Conservation (phyloP, 2,113 vertebrate species). For the Taxidea taxus region DNA sequence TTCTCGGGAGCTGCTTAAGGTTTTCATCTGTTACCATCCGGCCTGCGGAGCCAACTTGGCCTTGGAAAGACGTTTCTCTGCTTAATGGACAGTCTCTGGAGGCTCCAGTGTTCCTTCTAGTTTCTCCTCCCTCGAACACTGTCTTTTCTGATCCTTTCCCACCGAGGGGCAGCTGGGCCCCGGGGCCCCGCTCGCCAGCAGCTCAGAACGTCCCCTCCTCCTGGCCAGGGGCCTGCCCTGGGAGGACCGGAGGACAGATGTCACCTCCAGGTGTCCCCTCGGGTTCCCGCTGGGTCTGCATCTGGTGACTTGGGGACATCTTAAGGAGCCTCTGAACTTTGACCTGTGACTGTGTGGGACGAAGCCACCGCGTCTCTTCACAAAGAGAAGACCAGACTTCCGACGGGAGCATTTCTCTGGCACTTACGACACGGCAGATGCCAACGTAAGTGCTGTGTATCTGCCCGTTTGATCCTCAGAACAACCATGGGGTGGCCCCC, state of each 20-base stretch:
- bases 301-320: background rate
- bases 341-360: background rate
- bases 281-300: background rate
- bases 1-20: accelerated
- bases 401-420: too few species aligned
- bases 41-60: background rate
- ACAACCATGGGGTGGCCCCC: background rate
- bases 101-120: background rate
- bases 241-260: too few species aligned
- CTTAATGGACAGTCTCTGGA: background rate
- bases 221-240: accelerated
- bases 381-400: too few species aligned
- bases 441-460: accelerated
- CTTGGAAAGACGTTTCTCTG: background rate
- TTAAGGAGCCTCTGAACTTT: background rate
- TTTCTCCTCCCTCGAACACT: background rate
- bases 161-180: background rate
- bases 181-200: accelerated
- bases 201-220: background rate
- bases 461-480: background rate
- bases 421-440: background rate
- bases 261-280: accelerated
- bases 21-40: background rate
- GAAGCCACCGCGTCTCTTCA: background rate
- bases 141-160: background rate